Base-by-base conservation (phyloP, 2,113 vertebrate genomes). In the Heliornis fulica region DNA sequence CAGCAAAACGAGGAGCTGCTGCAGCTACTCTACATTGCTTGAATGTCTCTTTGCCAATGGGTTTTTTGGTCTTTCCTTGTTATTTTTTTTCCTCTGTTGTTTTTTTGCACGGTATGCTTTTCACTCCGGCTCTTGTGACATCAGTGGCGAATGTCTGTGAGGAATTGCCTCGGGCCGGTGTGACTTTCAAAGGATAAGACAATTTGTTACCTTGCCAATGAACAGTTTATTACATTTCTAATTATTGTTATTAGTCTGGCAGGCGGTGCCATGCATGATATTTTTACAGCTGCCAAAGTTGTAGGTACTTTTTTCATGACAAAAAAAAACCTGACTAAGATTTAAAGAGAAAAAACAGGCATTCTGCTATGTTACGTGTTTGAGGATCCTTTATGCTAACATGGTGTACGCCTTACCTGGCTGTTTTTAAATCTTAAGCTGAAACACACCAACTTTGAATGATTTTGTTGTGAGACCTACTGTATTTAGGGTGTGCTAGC, bases 201-300 rank as follows among this genome's bases (percentile, higher is more conserved):
- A 88, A 93, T 96, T 97, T 96, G 97, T 96, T 95, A 48, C 87
- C 74, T 84, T 97, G 97, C 85, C 93, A 96, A 14, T 94, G 97
- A 97, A 96, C 61, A 83, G 94, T 98, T 98, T 98, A 98, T 97
- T 96, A 94, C 96, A 91, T 90, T 90, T 94, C 91, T 98, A 98
- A 98, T 98, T 97, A 98, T 50, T 95, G 93, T 97, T 97, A 98
- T 97, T 97, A 98, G 95, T 89, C 94, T 29, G 51, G 93, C 96
- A 97, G 98, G 97, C 96, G 96, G 97, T 61, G 63, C 96, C 96
- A 61, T 59, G 88, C 90, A 60, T 54, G 78, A 48, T 84, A 91
- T 87, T 94, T 94, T 95, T 90, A 90, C 87, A 81, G n/a, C 75
- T 94, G 89, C 93, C 87, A 34, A 76, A 91, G 85, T 60, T 92